Evolutionary conservation across 2,888 invertebrate genomes (phyloP).

Genomic region (Leptodirus hochenwartii): DNA sequence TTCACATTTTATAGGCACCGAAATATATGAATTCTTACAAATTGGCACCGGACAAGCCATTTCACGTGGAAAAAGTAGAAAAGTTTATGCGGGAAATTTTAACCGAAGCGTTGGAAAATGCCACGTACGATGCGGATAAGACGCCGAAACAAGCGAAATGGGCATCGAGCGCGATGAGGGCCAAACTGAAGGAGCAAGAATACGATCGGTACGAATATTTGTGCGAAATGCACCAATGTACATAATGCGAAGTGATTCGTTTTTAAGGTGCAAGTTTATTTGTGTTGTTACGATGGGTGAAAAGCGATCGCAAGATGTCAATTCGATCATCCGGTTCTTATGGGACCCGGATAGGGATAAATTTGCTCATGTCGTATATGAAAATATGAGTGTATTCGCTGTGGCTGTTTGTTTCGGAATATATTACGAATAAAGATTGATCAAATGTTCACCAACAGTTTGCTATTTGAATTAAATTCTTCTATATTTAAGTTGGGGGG

Average conservation of each 20-base stretch:
- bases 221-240: not conserved
- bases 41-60: constrained; percentile 41
- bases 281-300: constrained; percentile 47
- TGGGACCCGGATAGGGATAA: constrained; percentile 50
- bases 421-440: constrained; percentile 46
- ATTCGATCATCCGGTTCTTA: constrained; percentile 40
- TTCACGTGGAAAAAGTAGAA: constrained; percentile 40
- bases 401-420: constrained; percentile 46
- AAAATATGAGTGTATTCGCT: constrained; percentile 43
- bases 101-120: constrained; percentile 34
- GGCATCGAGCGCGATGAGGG: constrained; percentile 39
- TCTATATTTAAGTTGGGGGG: too few relatives aligned
- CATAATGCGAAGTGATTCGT: not conserved
- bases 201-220: constrained; percentile 40
- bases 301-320: constrained; percentile 44
- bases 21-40: constrained; percentile 37
- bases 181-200: constrained; percentile 41
- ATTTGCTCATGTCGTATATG: constrained; percentile 38
- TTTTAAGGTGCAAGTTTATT: constrained; percentile 45
- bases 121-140: constrained; percentile 39
- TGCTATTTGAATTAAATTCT: too few relatives aligned
- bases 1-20: constrained; percentile 8
- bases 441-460: constrained; percentile 1
- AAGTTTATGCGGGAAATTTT: constrained; percentile 39
- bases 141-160: constrained; percentile 35